These are phyloP conservation scores for Monochamus saltuarius DNA, from an alignment of 1,140 invertebrate genomes.

Conservation along the genomic window DNA sequence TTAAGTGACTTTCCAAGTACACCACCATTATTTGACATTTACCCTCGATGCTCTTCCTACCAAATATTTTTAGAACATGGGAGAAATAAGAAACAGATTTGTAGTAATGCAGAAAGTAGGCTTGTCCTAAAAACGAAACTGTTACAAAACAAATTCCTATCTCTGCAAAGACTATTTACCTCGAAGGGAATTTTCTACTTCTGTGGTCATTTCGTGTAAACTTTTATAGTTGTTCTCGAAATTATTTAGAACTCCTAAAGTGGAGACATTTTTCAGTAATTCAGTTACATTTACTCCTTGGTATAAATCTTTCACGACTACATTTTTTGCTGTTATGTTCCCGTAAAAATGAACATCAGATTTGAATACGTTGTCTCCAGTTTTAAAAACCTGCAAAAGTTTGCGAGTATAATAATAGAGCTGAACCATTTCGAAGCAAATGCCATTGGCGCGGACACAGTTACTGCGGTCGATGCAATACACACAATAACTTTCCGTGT, in stretches of 20 bases:
- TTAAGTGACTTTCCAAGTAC: constrained; percentile 1
- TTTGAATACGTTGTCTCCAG: constrained; percentile 33
- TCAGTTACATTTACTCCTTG: constrained; percentile 37
- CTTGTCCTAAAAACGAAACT: constrained; percentile 37
- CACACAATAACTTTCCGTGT: too few species aligned
- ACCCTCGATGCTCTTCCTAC: constrained; percentile 13
- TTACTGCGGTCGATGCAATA: too few species aligned
- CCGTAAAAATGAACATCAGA: constrained; percentile 35
- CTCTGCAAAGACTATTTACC: constrained; percentile 26
- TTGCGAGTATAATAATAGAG: too few species aligned
- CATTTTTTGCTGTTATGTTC: constrained; percentile 36
- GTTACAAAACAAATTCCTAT: constrained; percentile 15
- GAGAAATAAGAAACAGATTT: constrained; percentile 28
- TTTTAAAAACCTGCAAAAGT: constrained; percentile 38
- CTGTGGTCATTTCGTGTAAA: constrained; percentile 32
- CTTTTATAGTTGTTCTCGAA: constrained; percentile 36
- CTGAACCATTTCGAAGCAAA: too few species aligned
- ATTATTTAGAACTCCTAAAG: constrained; percentile 32
- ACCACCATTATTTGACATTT: constrained; percentile 19
- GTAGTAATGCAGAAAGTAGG: constrained; percentile 41
- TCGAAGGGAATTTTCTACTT: constrained; percentile 31
- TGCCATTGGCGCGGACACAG: too few species aligned
- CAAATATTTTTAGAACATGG: constrained; percentile 14
- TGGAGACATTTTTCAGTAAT: constrained; percentile 36
- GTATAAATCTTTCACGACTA: constrained; percentile 36